A percentile compares a stretch with the other conserved stretches of the same genome.
Evolutionary conservation across 1,140 invertebrate species (phyloP).

Genomic region (Diorhabda carinulata): DNA sequence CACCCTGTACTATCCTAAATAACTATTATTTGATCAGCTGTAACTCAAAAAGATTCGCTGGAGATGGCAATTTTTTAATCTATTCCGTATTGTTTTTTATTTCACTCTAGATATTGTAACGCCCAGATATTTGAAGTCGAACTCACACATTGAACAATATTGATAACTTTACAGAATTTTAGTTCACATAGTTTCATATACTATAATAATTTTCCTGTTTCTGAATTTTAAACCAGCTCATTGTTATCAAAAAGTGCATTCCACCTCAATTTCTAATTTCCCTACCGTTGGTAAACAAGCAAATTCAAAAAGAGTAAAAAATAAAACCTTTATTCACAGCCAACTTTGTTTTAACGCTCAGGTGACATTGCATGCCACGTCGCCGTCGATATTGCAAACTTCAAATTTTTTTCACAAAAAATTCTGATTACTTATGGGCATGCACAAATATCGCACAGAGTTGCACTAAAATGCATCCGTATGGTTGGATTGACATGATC

Average conservation of each 20-base stretch:
- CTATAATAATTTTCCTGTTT: too few species aligned
- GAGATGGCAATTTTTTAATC: too few species aligned
- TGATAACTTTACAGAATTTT: too few species aligned
- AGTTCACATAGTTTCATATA: too few species aligned
- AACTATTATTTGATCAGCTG: too few species aligned
- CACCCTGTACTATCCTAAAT: too few species aligned
- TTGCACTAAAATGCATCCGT: constrained; percentile 2
- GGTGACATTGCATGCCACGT: constrained; percentile 1
- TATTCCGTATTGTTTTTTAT: too few species aligned
- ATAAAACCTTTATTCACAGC: background rate
- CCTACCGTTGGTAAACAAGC: background rate
- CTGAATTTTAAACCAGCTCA: background rate
- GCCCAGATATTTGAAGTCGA: too few species aligned
- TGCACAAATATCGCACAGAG: background rate
- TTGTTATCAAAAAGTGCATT: constrained; percentile 3
- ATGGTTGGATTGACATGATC: background rate
- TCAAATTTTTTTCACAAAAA: constrained; percentile 1
- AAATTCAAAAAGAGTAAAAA: background rate
- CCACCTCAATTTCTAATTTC: background rate
- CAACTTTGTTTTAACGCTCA: constrained; percentile 2
- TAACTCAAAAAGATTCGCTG: too few species aligned
- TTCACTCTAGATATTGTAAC: too few species aligned
- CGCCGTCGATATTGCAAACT: constrained; percentile 1
- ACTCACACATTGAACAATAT: too few species aligned
- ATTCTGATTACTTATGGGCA: constrained; percentile 2